These are phyloP conservation scores for Gobius niger DNA, from an alignment of 2,113 vertebrate genomes.

Conservation along the genomic window DNA sequence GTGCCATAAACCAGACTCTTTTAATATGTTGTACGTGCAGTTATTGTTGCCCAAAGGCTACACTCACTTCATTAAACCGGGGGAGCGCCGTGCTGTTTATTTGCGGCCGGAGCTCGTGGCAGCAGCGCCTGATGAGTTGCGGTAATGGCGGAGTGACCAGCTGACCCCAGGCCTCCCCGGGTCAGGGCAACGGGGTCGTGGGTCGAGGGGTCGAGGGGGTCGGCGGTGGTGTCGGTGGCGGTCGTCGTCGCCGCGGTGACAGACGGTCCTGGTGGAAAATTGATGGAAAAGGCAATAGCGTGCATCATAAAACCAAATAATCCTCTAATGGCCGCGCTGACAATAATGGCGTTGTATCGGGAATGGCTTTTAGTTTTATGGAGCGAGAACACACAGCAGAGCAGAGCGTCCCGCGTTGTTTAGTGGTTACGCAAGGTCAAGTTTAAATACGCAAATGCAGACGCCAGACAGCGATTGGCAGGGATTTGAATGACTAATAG, in stretches of 20 bases:
- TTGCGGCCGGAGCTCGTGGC: background rate
- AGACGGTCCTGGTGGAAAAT: conserved; percentile 30
- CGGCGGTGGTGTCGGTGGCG: conserved; percentile 4
- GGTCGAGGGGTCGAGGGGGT: conserved; percentile 21
- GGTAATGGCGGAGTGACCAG: conserved; percentile 53
- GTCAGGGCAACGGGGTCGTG: conserved; percentile 41
- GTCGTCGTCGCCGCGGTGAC: conserved; percentile 43
- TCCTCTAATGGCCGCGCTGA: conserved; percentile 2
- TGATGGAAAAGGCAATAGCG: conserved; percentile 46
- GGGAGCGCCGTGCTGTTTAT: background rate
- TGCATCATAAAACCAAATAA: conserved; percentile 41
- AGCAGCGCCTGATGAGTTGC: conserved; percentile 22
- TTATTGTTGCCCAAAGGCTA: conserved; percentile 1
- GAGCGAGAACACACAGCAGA: background rate
- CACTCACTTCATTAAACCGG: conserved; percentile 15
- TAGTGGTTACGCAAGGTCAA: background rate
- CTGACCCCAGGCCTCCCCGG: conserved; percentile 65
- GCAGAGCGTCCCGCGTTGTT: background rate
- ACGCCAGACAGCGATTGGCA: background rate
- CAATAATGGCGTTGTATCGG: background rate
- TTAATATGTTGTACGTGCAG: background rate
- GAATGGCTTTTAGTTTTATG: background rate
- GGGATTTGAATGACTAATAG: background rate
- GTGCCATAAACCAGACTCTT: background rate
- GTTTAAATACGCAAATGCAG: background rate